phyloP scores from a whole-genome alignment of 2,797 vertebrate genomes.

The Silurus lanzhouensis region DNA sequence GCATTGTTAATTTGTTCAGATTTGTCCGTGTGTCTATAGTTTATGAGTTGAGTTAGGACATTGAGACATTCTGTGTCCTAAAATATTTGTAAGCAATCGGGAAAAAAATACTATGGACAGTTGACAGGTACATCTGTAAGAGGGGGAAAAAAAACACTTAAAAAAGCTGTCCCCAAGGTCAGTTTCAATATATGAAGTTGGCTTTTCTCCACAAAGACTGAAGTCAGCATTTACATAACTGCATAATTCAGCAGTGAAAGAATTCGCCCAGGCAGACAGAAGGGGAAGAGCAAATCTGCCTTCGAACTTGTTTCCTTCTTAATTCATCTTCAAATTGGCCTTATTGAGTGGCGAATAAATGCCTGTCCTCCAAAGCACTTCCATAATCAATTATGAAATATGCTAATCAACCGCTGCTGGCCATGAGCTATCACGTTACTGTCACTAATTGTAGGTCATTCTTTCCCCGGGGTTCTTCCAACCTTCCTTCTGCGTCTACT shows the following conservation, averaged over 20 bases:
- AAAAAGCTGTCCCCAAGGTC: constrained; percentile 3
- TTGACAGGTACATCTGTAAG: constrained; percentile 3
- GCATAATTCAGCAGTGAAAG: constrained; percentile 42
- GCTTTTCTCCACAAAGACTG: constrained; percentile 36
- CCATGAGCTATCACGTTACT: constrained; percentile 56
- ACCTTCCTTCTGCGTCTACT: constrained; percentile 23
- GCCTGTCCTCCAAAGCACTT: constrained; percentile 50
- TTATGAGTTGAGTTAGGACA: neutral
- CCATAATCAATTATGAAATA: constrained; percentile 61
- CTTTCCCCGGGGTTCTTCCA: constrained; percentile 50
- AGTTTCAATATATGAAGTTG: constrained; percentile 32
- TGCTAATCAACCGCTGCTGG: constrained; percentile 54
- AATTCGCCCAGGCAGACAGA: constrained; percentile 6
- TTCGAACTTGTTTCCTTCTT: constrained; percentile 49
- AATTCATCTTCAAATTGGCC: constrained; percentile 54
- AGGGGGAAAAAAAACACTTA: neutral
- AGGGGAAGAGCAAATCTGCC: constrained; percentile 40
- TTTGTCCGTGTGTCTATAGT: neutral
- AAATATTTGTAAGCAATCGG: neutral
- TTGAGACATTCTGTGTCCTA: neutral
- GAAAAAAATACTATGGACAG: neutral
- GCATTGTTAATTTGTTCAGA: neutral
- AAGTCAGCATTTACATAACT: constrained; percentile 48
- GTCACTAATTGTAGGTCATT: constrained; percentile 60
- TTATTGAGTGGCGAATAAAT: constrained; percentile 51